Evolutionary conservation across 2,797 vertebrate species (phyloP).

Genomic region (Phoebastria nigripes): DNA sequence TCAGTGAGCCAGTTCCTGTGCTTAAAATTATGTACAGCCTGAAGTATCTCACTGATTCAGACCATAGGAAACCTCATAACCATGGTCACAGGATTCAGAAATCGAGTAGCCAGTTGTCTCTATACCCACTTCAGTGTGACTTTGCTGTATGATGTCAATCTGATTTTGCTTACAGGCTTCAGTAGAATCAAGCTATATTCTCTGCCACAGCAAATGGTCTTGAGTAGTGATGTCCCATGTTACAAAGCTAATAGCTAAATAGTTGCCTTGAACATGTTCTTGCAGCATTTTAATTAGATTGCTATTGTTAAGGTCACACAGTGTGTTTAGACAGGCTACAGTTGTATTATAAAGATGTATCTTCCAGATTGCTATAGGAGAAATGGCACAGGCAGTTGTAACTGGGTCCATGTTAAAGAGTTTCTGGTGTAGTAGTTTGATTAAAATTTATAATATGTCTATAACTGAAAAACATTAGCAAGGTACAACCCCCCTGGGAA

Average conservation of each 20-base stretch:
- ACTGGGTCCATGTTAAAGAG: neutral
- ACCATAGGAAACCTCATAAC: neutral
- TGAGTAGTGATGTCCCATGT: neutral
- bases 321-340: neutral
- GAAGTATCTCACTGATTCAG: neutral
- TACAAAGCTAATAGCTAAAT: neutral
- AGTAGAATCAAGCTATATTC: neutral
- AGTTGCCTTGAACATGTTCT: neutral
- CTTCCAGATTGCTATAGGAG: neutral
- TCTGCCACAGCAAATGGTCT: neutral
- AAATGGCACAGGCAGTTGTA: neutral
- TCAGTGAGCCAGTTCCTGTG: neutral
- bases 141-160: neutral
- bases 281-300: neutral
- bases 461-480: neutral
- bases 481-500: neutral
- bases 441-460: neutral
- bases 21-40: neutral
- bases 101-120: neutral
- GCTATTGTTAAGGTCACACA: neutral
- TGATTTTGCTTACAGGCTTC: neutral
- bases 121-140: neutral
- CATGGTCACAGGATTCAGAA: neutral
- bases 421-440: neutral
- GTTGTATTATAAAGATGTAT: neutral